Base-by-base conservation (phyloP, 2,888 invertebrate species). In the Agonopterix alstromeriana region DNA sequence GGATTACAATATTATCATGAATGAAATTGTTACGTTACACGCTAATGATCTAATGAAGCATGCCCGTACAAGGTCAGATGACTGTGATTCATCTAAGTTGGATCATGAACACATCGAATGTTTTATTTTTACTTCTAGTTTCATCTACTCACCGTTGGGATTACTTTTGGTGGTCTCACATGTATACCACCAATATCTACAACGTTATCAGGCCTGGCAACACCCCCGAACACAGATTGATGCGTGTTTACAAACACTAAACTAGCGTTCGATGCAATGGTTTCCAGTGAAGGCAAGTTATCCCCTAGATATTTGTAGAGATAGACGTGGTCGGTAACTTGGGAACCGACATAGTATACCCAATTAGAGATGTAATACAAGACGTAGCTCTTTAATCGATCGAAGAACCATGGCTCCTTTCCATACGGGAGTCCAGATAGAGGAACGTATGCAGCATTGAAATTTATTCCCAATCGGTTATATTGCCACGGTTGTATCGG, bases 141-240 rank as follows among this genome's bases (percentile, higher is more conserved):
- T 38, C n/a, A n/a, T 38, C 5, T n/a, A 77, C 84, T 78, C 58
- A 90, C 90, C 57, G 78, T 67, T 0, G 92, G 90, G 48, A 93
- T 69, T 42, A 84, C 64, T 60, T 89, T 85, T 0, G 82, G 68
- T 1, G 82, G 76, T 51, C 78, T 77, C 10, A 93, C 82, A 56
- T 92, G 92, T 55, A 92, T 83, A n/a, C 93, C 93, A 36, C 92
- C 93, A 45, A 93, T 86, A 72, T 92, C 93, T 48, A 94, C 82
- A 10, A 93, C 84, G 59, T 91, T 91, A 36, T 91, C 91, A 0
- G 91, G 76, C 38, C 85, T 73, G 10, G 91, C 91, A 50, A 90
- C 78, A 47, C 91, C 89, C 10, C 92, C 91, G 57, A 90, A 90
- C 17, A 93, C 68, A 0, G 92, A 90, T 61, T 90, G 91, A 69